Evolutionary conservation across 1,140 invertebrate genomes (phyloP), one percentile per base, ranked within the genome.

Genomic region (Limonius californicus): DNA sequence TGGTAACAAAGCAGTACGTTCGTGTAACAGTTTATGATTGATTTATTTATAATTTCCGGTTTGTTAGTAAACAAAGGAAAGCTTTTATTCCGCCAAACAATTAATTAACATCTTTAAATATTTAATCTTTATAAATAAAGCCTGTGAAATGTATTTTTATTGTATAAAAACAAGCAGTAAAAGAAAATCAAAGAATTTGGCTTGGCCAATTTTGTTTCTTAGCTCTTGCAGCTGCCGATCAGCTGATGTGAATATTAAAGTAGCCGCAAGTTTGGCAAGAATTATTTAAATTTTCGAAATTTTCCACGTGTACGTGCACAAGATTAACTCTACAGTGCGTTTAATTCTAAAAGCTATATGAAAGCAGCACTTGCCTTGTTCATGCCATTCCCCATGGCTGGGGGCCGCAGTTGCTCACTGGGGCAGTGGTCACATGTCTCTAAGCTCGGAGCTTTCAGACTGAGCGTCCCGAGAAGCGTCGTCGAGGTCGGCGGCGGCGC

Each of bases 351-450:
- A 23, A 27, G 9, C 23, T 4, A 27, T 27, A 27, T 27, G 23
- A 27, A 4, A 27, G 23, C 35, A 32, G 18, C 14, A 43, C 30
- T 69, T 69, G 67, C 71, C 66, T 70, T 72, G 54, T 72, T 72
- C 71, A 72, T 72, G 63, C 71, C 71, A 68, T 72, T 72, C 57
- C 71, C 71, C 71, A 72, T 72, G 66, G 68, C 67, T 61, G 63
- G 59, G 61, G 66, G 63, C 53, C 39, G 59, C 18, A 14, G 53
- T 27, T 8, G 53, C n/a, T 55, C 53, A 55, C 65, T 59, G 1
- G 15, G 35, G 54, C 54, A 55, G 55, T 50, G 58, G 45, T 50
- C 32, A 43, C 42, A 54, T 23, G 23, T 35, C n/a, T n/a, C 59
- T 61, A 50, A 21, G 16, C 16, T 18, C 45, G 45, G 54, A 47